Evolutionary conservation across 2,888 invertebrate species (phyloP), one percentile per base, ranked within the genome.

Genomic region (Ochlodes sylvanus): DNA sequence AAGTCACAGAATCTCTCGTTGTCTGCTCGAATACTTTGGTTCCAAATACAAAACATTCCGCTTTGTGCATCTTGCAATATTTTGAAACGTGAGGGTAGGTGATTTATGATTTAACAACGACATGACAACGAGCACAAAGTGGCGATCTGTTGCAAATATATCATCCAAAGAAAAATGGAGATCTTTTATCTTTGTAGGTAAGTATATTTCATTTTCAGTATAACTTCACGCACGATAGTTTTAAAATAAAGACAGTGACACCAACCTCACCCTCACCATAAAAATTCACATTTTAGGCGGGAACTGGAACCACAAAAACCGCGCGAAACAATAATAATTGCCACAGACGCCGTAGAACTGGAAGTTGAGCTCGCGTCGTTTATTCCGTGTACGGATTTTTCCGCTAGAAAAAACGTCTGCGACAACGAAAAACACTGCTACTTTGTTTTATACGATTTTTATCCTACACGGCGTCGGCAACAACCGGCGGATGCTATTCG

Each of bases 11-110:
- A 79, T 90, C 90, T 69, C 73, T 77, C 62, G 76, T n/a, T n/a
- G n/a, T 75, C 72, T 80, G 83, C 72, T 79, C 76, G 72, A 86
- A 85, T 81, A 82, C 80, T 83, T 85, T 84, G 60, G 80, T 78
- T 67, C 92, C 89, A 76, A 92, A 92, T 75, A 89, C 77, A 76
- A 92, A 92, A 82, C 91, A 81, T 75, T 80, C 84, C 15, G 56
- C 44, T 50, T 67, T 42, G 47, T 67, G 38, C 67, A 67, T 67
- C 60, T 44, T 61, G 67, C 55, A 61, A 67, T 67, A 67, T 67
- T 67, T 67, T 67, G 61, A 58, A 67, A 34, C 34, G 19, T 44
- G 72, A 17, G 70, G 68, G 71, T 71, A 70, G 60, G 65, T 69
- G 63, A 65, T 61, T 55, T 67, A 67, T 42, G 67, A 60, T 38